phyloP scores from a whole-genome alignment of 2,888 invertebrate genomes.

The Agrotis exclamationis region DNA sequence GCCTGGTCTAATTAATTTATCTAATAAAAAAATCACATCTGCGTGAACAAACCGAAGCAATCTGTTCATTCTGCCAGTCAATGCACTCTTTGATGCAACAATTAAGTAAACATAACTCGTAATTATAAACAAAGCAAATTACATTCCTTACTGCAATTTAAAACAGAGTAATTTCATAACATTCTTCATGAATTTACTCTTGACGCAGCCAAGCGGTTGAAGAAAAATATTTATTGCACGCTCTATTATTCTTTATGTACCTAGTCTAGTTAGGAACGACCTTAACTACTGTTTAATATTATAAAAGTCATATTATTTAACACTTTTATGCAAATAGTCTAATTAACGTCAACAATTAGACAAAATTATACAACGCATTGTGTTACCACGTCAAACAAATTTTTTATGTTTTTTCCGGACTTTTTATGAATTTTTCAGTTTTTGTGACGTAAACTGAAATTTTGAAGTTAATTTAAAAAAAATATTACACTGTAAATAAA shows the following conservation, averaged over 20 bases:
- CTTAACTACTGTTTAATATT: not conserved
- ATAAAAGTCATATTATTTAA: no score
- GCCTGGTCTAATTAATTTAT: not conserved
- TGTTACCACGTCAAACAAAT: no score
- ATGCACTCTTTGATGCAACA: constrained; percentile 28
- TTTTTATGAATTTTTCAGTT: no score
- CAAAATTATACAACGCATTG: no score
- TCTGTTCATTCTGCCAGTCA: constrained; percentile 27
- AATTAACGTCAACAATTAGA: no score
- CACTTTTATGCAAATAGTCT: no score
- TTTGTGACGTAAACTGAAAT: no score
- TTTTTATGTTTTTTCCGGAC: no score
- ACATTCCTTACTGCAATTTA: constrained; percentile 23
- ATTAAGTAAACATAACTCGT: constrained; percentile 30
- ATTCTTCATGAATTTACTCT: constrained; percentile 20
- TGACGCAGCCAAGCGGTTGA: constrained; percentile 37
- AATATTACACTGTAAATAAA: no score
- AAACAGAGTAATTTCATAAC: constrained; percentile 44
- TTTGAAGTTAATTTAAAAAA: no score
- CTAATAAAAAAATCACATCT: constrained; percentile 3
- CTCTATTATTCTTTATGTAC: constrained; percentile 35
- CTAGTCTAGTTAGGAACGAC: not conserved
- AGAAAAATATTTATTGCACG: constrained; percentile 5
- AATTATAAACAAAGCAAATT: constrained; percentile 34
- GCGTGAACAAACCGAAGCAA: constrained; percentile 9